Conservation (phyloP, 1,140 invertebrate genomes). For the Vanessa tameamea region DNA sequence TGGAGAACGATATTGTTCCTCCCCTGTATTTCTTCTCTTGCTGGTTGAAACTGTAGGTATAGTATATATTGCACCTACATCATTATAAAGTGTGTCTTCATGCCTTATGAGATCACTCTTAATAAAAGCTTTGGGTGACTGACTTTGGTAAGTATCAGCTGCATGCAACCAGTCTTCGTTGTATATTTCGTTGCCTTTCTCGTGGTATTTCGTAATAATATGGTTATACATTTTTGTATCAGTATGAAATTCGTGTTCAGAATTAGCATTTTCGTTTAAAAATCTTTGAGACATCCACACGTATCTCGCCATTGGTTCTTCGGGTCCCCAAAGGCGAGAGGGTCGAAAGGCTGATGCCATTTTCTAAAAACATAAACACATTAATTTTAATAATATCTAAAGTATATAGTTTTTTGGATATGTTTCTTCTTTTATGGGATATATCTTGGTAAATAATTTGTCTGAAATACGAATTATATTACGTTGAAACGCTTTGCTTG, state of each 20-base stretch:
- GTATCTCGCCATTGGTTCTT: slow-evolving; percentile 70
- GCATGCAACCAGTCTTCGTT: slow-evolving; percentile 52
- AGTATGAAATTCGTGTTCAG: slow-evolving; percentile 50
- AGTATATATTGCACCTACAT: slow-evolving; percentile 50
- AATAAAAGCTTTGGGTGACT: slow-evolving; percentile 45
- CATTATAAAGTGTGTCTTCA: slow-evolving; percentile 41
- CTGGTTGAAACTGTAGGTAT: slow-evolving; percentile 51
- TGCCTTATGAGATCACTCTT: slow-evolving; percentile 49
- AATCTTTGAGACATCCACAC: slow-evolving; percentile 74
- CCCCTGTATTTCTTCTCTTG: slow-evolving; percentile 50
- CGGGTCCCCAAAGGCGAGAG: slow-evolving; percentile 71
- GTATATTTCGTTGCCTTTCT: slow-evolving; percentile 53
- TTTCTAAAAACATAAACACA: slow-evolving; percentile 54
- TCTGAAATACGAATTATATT: too few relatives aligned
- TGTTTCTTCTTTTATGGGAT: too few relatives aligned
- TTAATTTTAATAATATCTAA: background rate
- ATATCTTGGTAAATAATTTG: too few relatives aligned
- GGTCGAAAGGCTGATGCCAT: slow-evolving; percentile 67
- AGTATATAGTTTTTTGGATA: too few relatives aligned
- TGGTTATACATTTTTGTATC: slow-evolving; percentile 60
- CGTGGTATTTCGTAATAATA: slow-evolving; percentile 51
- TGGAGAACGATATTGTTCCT: slow-evolving; percentile 68
- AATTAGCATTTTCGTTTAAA: slow-evolving; percentile 52
- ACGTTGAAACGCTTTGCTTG: too few relatives aligned
- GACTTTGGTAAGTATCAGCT: slow-evolving; percentile 54